Percentiles rank a stretch among this genome's conserved stretches.
Evolutionary conservation across 2,113 vertebrate genomes (phyloP).

Genomic region (Apodemus speciosus): DNA sequence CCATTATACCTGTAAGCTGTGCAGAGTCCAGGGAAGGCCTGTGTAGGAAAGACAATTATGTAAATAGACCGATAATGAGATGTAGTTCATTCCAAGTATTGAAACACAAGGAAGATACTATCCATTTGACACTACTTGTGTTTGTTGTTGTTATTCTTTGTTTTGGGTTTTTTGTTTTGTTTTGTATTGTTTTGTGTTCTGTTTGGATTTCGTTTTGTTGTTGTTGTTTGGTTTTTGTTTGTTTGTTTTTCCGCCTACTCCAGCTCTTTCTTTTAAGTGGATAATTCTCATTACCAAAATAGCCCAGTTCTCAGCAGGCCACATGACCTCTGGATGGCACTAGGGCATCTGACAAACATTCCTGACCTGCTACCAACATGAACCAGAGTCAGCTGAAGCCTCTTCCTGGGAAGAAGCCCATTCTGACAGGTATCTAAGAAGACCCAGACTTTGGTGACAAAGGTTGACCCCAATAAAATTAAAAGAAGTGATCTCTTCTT

Average conservation of each 20-base stretch:
- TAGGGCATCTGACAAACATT: background rate
- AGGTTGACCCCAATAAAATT: slow-evolving; percentile 10
- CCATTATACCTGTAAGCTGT: background rate
- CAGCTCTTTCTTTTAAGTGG: slow-evolving; percentile 28
- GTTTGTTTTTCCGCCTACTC: background rate
- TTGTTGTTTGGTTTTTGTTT: background rate
- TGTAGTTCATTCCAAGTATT: background rate
- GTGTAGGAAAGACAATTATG: background rate
- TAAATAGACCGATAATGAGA: background rate
- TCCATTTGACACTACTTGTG: background rate
- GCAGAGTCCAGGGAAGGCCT: background rate
- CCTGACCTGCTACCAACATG: slow-evolving; percentile 33
- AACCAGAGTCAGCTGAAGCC: background rate
- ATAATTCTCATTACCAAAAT: slow-evolving; percentile 52
- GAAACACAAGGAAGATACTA: slow-evolving; percentile 31
- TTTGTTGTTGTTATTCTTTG: background rate
- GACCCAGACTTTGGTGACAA: slow-evolving; percentile 28
- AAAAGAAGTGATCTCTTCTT: slow-evolving; percentile 46
- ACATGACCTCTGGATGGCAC: background rate
- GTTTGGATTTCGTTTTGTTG: background rate
- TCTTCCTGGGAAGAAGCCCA: background rate
- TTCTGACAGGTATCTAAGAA: background rate
- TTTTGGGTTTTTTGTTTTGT: background rate
- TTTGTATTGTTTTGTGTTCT: background rate
- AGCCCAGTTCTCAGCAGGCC: background rate